Percentiles rank a stretch among this genome's conserved stretches.
Conservation (phyloP, 2,797 vertebrate genomes). For the Leptodactylus fallax region DNA sequence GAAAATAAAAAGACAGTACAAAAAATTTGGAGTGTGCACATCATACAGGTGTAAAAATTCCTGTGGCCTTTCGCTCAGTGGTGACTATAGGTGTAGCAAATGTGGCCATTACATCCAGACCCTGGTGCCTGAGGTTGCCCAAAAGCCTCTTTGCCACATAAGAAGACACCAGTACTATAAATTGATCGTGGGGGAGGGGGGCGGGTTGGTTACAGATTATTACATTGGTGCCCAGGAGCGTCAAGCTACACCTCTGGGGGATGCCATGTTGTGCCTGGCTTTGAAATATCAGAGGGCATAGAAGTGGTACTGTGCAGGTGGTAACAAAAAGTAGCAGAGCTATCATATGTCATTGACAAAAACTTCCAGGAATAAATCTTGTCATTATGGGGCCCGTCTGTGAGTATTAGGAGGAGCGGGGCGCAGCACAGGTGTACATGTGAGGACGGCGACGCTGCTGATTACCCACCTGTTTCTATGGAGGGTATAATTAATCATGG, state of each 20-base stretch:
- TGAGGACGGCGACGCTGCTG: not conserved
- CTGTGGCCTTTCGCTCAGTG: not conserved
- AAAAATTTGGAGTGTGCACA: too few relatives aligned
- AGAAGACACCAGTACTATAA: not conserved
- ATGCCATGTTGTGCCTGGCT: not conserved
- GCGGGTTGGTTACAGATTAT: not conserved
- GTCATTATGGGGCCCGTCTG: not conserved
- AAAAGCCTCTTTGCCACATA: not conserved
- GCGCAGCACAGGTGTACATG: not conserved
- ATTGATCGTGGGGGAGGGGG: too few relatives aligned
- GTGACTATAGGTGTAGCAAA: not conserved
- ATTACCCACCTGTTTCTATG: slow-evolving; percentile 23
- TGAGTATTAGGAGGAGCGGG: not conserved
- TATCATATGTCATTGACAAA: not conserved
- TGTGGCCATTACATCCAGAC: not conserved
- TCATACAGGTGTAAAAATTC: not conserved
- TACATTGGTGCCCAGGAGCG: not conserved
- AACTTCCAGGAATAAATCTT: slow-evolving; percentile 22
- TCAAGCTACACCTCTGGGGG: not conserved
- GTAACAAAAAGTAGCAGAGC: not conserved
- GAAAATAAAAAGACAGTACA: too few relatives aligned
- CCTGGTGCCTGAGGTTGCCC: not conserved
- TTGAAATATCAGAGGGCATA: not conserved
- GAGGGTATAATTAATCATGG: slow-evolving; percentile 21
- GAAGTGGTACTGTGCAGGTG: not conserved